Conservation (phyloP, 2,113 vertebrate genomes). For the Silurus glanis region DNA sequence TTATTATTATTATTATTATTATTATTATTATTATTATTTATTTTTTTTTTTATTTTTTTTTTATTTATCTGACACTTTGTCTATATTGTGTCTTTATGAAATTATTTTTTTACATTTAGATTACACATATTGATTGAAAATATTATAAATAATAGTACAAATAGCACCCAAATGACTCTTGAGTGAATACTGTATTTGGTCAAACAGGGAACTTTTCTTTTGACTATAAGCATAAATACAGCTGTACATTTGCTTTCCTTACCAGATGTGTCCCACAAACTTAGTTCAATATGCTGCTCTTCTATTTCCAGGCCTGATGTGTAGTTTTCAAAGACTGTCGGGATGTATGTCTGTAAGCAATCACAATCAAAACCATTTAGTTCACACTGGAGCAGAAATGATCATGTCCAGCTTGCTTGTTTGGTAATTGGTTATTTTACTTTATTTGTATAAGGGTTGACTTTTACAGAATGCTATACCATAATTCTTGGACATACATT, state of each 20-base stretch:
- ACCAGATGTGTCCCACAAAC: slow-evolving; percentile 97
- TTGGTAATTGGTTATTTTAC: too few species aligned
- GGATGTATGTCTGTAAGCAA: slow-evolving; percentile 85
- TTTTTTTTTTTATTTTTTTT: neutral
- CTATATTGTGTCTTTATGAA: neutral
- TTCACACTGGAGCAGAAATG: neutral
- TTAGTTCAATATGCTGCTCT: slow-evolving; percentile 91
- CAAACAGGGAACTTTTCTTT: neutral
- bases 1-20: too few species aligned
- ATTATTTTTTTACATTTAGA: neutral
- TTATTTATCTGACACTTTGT: neutral
- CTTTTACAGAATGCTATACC: neutral
- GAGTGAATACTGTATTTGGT: neutral
- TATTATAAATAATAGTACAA: neutral
- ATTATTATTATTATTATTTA: neutral
- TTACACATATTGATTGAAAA: neutral
- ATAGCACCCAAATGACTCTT: neutral
- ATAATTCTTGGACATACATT: neutral
- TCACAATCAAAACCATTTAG: neutral
- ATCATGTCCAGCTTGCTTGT: neutral
- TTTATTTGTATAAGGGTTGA: neutral
- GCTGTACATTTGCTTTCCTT: slow-evolving; percentile 52
- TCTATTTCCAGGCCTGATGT: slow-evolving; percentile 90
- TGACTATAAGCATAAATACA: neutral
- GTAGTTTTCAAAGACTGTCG: slow-evolving; percentile 97